phyloP scores from a whole-genome alignment of 2,888 invertebrate genomes.

The Lasioglossum calceatum region DNA sequence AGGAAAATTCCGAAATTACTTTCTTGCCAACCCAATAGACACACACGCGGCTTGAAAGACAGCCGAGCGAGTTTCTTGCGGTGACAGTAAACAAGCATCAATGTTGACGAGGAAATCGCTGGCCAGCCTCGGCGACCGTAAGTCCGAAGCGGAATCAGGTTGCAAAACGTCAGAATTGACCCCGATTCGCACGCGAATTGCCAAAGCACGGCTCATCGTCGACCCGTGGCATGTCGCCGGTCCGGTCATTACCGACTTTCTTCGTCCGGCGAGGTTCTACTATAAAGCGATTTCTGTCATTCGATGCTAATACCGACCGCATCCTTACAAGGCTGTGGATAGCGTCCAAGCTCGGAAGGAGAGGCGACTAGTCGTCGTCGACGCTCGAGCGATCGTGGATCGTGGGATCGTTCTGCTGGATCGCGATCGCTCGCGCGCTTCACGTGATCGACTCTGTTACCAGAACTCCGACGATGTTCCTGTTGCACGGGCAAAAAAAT shows the following conservation, averaged over 20 bases:
- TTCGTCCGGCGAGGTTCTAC: constrained; percentile 69
- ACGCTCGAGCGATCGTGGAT: constrained; percentile 39
- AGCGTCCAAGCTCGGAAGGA: constrained; percentile 49
- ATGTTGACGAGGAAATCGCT: neutral
- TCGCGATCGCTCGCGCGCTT: constrained; percentile 20
- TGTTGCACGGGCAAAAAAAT: constrained; percentile 52
- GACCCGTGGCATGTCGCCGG: constrained; percentile 21
- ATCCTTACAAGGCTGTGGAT: constrained; percentile 73
- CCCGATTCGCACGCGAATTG: constrained; percentile 24
- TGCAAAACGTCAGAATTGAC: constrained; percentile 28
- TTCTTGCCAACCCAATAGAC: too few species aligned
- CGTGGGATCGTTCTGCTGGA: constrained; percentile 68
- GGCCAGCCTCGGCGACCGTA: neutral
- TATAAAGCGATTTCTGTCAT: constrained; percentile 80
- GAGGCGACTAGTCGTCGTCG: constrained; percentile 54
- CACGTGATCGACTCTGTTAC: constrained; percentile 45
- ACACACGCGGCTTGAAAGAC: neutral
- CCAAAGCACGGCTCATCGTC: constrained; percentile 24
- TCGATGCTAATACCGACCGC: constrained; percentile 76
- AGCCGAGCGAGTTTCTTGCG: neutral
- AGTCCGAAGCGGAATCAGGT: neutral
- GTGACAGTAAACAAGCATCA: neutral
- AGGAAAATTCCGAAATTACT: too few species aligned
- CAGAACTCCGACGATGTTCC: constrained; percentile 54
- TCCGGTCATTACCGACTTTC: constrained; percentile 72